Conservation (phyloP, 2,113 vertebrate species). For the Rhegmatorhina hoffmannsi region DNA sequence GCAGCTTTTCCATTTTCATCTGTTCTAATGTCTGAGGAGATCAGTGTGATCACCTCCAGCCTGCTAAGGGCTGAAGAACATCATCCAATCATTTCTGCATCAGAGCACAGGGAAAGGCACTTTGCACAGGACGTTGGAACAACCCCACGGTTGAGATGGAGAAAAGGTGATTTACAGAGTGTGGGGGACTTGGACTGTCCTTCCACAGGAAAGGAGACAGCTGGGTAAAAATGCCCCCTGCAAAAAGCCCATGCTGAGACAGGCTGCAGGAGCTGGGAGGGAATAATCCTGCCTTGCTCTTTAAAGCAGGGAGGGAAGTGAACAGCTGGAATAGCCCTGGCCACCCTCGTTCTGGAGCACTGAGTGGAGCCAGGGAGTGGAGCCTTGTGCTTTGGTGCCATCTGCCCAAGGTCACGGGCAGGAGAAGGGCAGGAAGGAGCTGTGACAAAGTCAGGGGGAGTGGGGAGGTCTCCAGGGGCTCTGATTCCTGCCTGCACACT, state of each 20-base stretch:
- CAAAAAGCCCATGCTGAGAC: background rate
- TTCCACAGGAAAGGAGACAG: background rate
- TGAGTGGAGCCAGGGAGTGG: background rate
- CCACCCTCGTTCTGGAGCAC: background rate
- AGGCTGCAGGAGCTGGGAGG: background rate
- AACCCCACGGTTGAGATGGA: background rate
- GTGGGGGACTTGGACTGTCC: background rate
- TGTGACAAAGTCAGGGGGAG: background rate
- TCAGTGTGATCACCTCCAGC: background rate
- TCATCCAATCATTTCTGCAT: conserved; percentile 54
- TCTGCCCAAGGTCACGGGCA: background rate
- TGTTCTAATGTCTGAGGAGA: conserved; percentile 26
- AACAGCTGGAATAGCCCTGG: background rate
- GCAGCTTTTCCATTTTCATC: conserved; percentile 28
- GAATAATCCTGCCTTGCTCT: background rate
- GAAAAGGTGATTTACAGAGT: background rate
- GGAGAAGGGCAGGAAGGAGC: background rate
- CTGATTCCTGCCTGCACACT: background rate
- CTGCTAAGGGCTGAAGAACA: conserved; percentile 14
- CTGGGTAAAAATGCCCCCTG: background rate
- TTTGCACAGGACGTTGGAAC: background rate
- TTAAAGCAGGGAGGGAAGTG: background rate
- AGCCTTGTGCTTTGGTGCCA: background rate
- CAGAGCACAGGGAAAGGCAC: conserved; percentile 42
- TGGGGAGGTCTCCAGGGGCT: background rate